Evolutionary conservation across 2,888 invertebrate species (phyloP).

Genomic region (Hedychridium roseum): DNA sequence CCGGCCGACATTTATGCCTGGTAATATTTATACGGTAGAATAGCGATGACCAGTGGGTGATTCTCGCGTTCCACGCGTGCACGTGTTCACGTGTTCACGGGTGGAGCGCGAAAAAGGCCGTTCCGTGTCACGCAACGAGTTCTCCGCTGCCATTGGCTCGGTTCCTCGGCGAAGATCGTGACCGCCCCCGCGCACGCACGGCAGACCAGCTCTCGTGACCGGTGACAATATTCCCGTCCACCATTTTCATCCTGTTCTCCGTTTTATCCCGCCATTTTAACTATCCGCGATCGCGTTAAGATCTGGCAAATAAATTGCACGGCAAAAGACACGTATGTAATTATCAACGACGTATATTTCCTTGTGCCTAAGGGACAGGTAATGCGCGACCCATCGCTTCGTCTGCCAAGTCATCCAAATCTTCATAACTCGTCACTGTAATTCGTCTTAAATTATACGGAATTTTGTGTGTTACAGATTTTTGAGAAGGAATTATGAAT

Average conservation of each 20-base stretch:
- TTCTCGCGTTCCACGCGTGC: slow-evolving; percentile 34
- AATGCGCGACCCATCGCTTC: too few relatives aligned
- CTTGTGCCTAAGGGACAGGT: not conserved
- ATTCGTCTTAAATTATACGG: too few relatives aligned
- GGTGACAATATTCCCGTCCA: slow-evolving; percentile 47
- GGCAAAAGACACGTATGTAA: too few relatives aligned
- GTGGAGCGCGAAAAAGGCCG: slow-evolving; percentile 55
- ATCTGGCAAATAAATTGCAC: too few relatives aligned
- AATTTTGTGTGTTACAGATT: too few relatives aligned
- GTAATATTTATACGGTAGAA: not conserved
- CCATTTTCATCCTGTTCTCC: slow-evolving; percentile 32
- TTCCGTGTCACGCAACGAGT: slow-evolving; percentile 41
- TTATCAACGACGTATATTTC: too few relatives aligned
- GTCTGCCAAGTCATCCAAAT: too few relatives aligned
- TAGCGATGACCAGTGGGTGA: slow-evolving; percentile 8
- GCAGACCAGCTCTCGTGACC: slow-evolving; percentile 40
- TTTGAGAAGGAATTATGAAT: too few relatives aligned
- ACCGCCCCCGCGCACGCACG: slow-evolving; percentile 57
- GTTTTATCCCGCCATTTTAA: slow-evolving; percentile 1
- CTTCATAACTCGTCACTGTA: too few relatives aligned
- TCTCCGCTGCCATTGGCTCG: slow-evolving; percentile 32
- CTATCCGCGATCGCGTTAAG: not conserved
- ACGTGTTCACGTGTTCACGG: slow-evolving; percentile 37
- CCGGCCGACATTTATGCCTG: not conserved
- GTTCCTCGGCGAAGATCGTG: slow-evolving; percentile 42